phyloP scores from a whole-genome alignment of 2,113 vertebrate genomes.

The Catharus minimus region DNA sequence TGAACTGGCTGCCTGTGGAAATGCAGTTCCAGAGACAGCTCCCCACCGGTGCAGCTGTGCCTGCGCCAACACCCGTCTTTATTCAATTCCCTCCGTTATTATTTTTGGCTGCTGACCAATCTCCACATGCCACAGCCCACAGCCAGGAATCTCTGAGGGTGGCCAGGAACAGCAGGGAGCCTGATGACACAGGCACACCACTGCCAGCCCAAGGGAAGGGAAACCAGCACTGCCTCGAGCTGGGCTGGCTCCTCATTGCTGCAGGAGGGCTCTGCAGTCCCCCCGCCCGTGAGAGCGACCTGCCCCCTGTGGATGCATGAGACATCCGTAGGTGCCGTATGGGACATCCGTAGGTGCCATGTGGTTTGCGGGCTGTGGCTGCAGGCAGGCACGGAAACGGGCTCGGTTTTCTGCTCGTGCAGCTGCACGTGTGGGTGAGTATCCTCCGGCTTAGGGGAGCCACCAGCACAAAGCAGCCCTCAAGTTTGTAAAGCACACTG shows the following conservation, averaged over 20 bases:
- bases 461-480: background rate
- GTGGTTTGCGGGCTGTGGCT: background rate
- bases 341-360: background rate
- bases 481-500: background rate
- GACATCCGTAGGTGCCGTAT: background rate
- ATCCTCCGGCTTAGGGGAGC: background rate
- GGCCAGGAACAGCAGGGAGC: background rate
- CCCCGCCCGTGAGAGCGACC: rapidly evolving
- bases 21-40: background rate
- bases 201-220: rapidly evolving
- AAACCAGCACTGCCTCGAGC: rapidly evolving
- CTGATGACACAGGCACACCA: rapidly evolving
- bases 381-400: background rate
- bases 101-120: background rate
- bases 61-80: background rate
- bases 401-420: rapidly evolving
- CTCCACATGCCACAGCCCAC: background rate
- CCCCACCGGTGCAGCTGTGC: rapidly evolving
- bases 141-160: background rate
- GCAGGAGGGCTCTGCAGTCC: background rate
- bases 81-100: background rate
- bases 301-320: rapidly evolving
- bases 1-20: background rate
- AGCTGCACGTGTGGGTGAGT: background rate
- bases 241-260: background rate